Conservation (phyloP, 2,113 vertebrate genomes). For the Manacus vitellinus region DNA sequence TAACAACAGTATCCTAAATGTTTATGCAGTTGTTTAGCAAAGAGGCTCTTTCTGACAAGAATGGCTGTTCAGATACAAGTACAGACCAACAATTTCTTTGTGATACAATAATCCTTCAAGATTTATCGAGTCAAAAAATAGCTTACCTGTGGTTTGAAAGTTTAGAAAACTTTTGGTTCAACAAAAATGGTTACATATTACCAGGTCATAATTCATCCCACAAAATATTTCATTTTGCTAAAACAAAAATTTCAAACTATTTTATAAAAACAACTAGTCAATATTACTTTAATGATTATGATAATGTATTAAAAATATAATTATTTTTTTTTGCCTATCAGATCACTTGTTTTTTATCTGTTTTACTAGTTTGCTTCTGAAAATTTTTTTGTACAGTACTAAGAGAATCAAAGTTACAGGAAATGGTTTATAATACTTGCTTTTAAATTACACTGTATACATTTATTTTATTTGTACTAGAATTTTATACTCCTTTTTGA, state of each 20-base stretch:
- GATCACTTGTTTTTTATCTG: background rate
- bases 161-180: background rate
- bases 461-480: background rate
- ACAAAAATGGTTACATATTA: background rate
- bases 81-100: background rate
- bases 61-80: conserved; percentile 9
- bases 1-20: conserved; percentile 57
- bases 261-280: background rate
- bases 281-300: background rate
- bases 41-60: conserved; percentile 49
- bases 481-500: background rate
- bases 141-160: background rate
- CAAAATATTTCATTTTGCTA: background rate
- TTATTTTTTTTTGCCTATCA: background rate
- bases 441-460: background rate
- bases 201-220: background rate
- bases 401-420: background rate
- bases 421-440: background rate
- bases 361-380: background rate
- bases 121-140: background rate
- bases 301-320: background rate
- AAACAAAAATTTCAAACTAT: background rate
- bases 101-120: background rate
- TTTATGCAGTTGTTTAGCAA: conserved; percentile 45
- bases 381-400: background rate